Conservation (phyloP, 2,797 vertebrate species). For the Xyrichtys novacula region DNA sequence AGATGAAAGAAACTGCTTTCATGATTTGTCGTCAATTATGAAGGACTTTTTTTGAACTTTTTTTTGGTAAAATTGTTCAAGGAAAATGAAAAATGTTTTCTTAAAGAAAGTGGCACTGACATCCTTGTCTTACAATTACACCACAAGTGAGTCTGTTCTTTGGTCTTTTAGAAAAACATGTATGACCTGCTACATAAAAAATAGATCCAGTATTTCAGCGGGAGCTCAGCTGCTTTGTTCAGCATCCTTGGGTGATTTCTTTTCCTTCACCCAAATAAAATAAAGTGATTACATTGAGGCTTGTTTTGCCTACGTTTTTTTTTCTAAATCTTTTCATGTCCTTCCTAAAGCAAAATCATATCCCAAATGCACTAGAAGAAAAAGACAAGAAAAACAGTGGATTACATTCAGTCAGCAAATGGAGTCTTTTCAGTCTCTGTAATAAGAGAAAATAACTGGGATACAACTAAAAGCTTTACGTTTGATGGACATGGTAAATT, state of each 20-base stretch:
- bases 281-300: background rate
- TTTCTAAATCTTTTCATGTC: background rate
- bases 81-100: background rate
- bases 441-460: too few relatives aligned
- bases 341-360: too few relatives aligned
- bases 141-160: background rate
- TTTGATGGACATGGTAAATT: too few relatives aligned
- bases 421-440: too few relatives aligned
- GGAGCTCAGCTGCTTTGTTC: background rate
- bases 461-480: too few relatives aligned
- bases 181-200: too few relatives aligned
- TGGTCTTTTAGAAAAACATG: too few relatives aligned
- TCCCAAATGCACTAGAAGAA: too few relatives aligned
- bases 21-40: background rate
- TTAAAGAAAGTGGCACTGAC: background rate
- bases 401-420: too few relatives aligned
- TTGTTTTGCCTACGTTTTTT: background rate
- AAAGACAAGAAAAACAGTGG: too few relatives aligned
- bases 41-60: background rate
- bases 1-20: background rate
- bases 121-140: background rate
- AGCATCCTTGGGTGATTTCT: background rate
- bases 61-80: background rate
- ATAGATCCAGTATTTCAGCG: background rate
- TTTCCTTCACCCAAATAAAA: background rate